Evolutionary conservation across 2,888 invertebrate species (phyloP).

Genomic region (Idaea straminata): DNA sequence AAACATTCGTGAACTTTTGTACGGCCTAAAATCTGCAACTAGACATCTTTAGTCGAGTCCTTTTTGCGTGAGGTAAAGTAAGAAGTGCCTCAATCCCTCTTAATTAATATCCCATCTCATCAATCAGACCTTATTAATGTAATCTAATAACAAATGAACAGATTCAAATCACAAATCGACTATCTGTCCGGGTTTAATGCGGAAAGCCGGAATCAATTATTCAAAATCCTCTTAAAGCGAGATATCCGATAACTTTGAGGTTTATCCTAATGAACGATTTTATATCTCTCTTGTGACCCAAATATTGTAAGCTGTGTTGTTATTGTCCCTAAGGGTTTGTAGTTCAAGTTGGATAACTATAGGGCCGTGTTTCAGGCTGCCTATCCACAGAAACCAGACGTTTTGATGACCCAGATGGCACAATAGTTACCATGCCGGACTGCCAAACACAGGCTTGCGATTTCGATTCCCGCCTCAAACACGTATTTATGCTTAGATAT

Average conservation of each 20-base stretch:
- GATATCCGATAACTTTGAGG: slow-evolving; percentile 39
- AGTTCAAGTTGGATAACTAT: not conserved
- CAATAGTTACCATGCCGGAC: too few species aligned
- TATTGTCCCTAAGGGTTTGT: not conserved
- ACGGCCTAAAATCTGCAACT: too few species aligned
- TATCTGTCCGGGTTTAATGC: slow-evolving; percentile 12
- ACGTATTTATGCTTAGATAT: too few species aligned
- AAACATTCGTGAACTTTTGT: too few species aligned
- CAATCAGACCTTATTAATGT: not conserved
- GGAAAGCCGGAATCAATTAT: slow-evolving; percentile 45
- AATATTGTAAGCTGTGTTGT: not conserved
- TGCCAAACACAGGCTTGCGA: too few species aligned
- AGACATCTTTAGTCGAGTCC: too few species aligned
- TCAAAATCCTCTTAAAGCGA: slow-evolving; percentile 38
- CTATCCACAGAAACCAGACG: too few species aligned
- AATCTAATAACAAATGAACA: not conserved
- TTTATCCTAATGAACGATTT: slow-evolving; percentile 48
- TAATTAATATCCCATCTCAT: not conserved
- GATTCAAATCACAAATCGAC: slow-evolving; percentile 1
- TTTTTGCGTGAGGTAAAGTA: too few species aligned
- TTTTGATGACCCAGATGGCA: too few species aligned
- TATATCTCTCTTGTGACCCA: slow-evolving; percentile 20
- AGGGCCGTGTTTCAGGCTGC: not conserved
- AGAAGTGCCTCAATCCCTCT: not conserved
- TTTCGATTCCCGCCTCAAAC: too few species aligned